These are phyloP conservation scores for Priocnemis perturbator DNA, from an alignment of 2,888 invertebrate species.

Conservation along the genomic window DNA sequence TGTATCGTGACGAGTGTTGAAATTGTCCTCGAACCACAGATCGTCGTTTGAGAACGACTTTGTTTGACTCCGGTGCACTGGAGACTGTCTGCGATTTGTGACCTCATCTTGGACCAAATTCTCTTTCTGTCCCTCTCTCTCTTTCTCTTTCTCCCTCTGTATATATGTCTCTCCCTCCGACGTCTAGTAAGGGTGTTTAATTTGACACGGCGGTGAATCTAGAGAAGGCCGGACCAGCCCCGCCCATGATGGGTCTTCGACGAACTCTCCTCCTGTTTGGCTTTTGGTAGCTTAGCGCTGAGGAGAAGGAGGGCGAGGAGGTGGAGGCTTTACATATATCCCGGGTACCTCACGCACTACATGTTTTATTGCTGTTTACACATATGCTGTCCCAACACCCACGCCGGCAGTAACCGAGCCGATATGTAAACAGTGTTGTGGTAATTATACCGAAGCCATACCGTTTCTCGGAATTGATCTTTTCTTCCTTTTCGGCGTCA, in stretches of 20 bases:
- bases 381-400: constrained; percentile 68
- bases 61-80: background rate
- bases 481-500: constrained; percentile 9
- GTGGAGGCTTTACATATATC: constrained; percentile 56
- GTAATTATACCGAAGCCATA: constrained; percentile 65
- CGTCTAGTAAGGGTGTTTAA: constrained; percentile 58
- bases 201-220: constrained; percentile 43
- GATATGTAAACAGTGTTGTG: constrained; percentile 66
- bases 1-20: too few relatives aligned
- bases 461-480: constrained; percentile 51
- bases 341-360: constrained; percentile 49
- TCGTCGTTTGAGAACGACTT: too few relatives aligned
- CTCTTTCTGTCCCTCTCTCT: constrained; percentile 20
- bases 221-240: constrained; percentile 51
- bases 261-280: constrained; percentile 48
- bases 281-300: constrained; percentile 20
- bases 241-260: constrained; percentile 54
- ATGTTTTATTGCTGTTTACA: constrained; percentile 71
- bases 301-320: constrained; percentile 30
- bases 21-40: too few relatives aligned
- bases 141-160: constrained; percentile 33
- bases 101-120: constrained; percentile 13
- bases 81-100: constrained; percentile 18
- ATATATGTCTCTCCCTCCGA: constrained; percentile 28
- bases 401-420: constrained; percentile 65